phyloP scores from a whole-genome alignment of 1,140 invertebrate species.

The Drosophila prosaltans region DNA sequence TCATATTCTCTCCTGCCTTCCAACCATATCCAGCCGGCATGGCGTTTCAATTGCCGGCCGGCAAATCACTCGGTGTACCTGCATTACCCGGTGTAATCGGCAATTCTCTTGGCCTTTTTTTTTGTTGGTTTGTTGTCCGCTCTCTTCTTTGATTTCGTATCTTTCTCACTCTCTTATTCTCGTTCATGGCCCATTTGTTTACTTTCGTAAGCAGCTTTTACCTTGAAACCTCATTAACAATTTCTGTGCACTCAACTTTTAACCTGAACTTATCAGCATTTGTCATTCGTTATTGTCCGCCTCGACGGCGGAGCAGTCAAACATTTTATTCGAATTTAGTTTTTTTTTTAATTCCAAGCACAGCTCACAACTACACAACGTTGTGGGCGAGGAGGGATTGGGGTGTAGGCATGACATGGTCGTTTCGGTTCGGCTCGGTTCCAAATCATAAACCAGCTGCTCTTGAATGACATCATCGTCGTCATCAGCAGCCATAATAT shows the following conservation, averaged over 20 bases:
- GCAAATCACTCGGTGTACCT: slow-evolving; percentile 47
- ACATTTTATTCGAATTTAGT: slow-evolving; percentile 43
- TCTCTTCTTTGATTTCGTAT: slow-evolving; percentile 17
- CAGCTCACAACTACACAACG: slow-evolving; percentile 14
- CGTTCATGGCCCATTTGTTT: slow-evolving; percentile 55
- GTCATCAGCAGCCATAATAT: slow-evolving; percentile 47
- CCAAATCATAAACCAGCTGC: slow-evolving; percentile 47
- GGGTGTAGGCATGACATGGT: slow-evolving; percentile 32
- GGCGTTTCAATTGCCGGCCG: slow-evolving; percentile 55
- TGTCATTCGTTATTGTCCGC: slow-evolving; percentile 43
- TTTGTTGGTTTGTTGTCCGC: neutral
- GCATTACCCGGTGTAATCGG: slow-evolving; percentile 9
- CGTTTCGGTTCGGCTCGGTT: slow-evolving; percentile 5
- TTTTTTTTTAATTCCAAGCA: slow-evolving; percentile 46
- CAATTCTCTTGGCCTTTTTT: slow-evolving; percentile 12
- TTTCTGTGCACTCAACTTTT: slow-evolving; percentile 56
- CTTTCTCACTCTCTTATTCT: slow-evolving; percentile 27
- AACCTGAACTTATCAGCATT: slow-evolving; percentile 52
- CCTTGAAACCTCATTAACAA: slow-evolving; percentile 67
- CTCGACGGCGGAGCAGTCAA: slow-evolving; percentile 30
- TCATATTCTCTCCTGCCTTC: slow-evolving; percentile 22
- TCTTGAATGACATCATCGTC: slow-evolving; percentile 73
- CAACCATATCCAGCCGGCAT: neutral
- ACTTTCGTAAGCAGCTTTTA: slow-evolving; percentile 66
- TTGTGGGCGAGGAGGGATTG: neutral